Base-by-base conservation (phyloP, 2,797 vertebrate species). In the Anolis apletophallus region DNA sequence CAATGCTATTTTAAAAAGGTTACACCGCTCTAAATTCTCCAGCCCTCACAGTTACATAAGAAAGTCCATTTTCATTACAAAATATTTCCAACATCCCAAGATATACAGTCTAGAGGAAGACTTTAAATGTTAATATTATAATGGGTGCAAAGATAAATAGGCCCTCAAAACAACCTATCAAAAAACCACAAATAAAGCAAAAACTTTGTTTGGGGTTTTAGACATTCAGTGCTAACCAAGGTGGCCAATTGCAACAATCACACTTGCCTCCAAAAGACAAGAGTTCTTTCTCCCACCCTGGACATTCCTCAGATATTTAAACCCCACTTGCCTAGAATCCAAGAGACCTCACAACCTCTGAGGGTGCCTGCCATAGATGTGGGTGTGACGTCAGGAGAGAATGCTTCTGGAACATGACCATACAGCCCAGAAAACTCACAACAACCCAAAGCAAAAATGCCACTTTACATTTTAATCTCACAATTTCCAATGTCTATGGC, bases 21-120 rank as follows among this genome's bases (percentile, higher is more conserved):
- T 72, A 26, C 29, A 52, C n/a, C 36, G 54, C 3, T 64, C 69
- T 54, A n/a, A 55, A 52, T 81, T 81, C 50, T 55, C 59, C 67
- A 12, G 19, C 67, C 16, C 14, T 77, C 19, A 46, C 16, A 80
- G 73, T 57, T 81, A 86, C 32, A 54, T 57, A 46, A 87, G 52
- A 68, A 82, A 81, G 11, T 77, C 57, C 7, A 34, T n/a, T 19
- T 69, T 69, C 21, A 46, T 68, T 75, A 55, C 57, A 34, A 82
- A 87, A 87, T 61, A 52, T 50, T 69, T 85, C 14, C 40, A 69
- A 57, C 46, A 4, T 40, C 67, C 75, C 76, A 85, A 85, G 32
- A 26, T 36, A 26, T n/a, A 21, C 14, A 69, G 23, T 46, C 36
- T 46, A 23, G 21, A 73, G 23, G 40, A 73, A 23, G 34, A 59